These are phyloP conservation scores for Eucriotettix oculatus DNA, from an alignment of 2,888 invertebrate genomes.

Conservation along the genomic window DNA sequence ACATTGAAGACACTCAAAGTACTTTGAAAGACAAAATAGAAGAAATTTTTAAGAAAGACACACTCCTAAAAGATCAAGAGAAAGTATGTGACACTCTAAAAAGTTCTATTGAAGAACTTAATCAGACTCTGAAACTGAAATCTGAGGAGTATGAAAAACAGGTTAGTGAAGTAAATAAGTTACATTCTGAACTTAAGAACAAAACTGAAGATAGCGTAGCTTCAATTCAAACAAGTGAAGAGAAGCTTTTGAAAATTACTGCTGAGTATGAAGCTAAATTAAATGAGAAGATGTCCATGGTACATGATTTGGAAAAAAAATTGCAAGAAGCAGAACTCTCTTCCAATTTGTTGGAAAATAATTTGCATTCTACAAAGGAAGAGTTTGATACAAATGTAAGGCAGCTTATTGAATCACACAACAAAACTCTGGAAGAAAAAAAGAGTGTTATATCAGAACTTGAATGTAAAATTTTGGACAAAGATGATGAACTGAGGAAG, in stretches of 20 bases:
- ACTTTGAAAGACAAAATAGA: slow-evolving; percentile 2
- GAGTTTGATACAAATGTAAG: slow-evolving; percentile 10
- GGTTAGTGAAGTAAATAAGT: slow-evolving; percentile 16
- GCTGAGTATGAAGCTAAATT: slow-evolving; percentile 16
- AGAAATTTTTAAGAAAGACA: slow-evolving; percentile 15
- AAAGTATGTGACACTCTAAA: slow-evolving; percentile 19
- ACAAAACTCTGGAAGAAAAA: slow-evolving; percentile 11
- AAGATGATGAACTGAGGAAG: slow-evolving; percentile 11
- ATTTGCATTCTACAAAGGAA: slow-evolving; percentile 7
- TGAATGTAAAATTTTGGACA: slow-evolving; percentile 7
- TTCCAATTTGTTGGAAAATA: slow-evolving; percentile 12
- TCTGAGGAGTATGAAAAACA: slow-evolving; percentile 19
- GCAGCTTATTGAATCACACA: slow-evolving; percentile 8
- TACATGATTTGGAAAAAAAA: slow-evolving; percentile 17
- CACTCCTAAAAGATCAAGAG: slow-evolving; percentile 14
- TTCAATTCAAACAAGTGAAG: slow-evolving; percentile 23
- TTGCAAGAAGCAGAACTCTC: slow-evolving; percentile 15
- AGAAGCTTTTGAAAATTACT: slow-evolving; percentile 18
- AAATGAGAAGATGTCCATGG: background rate
- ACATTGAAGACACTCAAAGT: slow-evolving; percentile 3
- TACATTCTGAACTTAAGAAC: slow-evolving; percentile 20
- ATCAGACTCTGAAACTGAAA: slow-evolving; percentile 14
- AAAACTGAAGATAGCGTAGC: slow-evolving; percentile 25
- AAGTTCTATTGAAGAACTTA: slow-evolving; percentile 20
- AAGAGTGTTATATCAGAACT: slow-evolving; percentile 10